These are phyloP conservation scores for Amiota minor DNA, from an alignment of 2,888 invertebrate genomes.

Conservation along the genomic window DNA sequence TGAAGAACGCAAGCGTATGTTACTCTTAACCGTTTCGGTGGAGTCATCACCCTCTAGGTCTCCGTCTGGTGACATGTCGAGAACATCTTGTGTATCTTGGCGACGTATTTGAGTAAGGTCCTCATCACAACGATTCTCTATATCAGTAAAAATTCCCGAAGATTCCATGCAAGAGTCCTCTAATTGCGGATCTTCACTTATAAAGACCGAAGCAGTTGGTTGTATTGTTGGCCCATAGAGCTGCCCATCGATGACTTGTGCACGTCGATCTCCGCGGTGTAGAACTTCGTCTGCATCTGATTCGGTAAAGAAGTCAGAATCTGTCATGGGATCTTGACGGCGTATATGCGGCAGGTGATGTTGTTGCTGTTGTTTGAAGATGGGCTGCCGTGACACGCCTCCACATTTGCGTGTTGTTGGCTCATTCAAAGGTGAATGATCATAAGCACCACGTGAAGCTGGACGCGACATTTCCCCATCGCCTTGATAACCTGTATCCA, in stretches of 20 bases:
- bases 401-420: slow-evolving; percentile 67
- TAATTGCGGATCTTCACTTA: slow-evolving; percentile 75
- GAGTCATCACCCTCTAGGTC: slow-evolving; percentile 63
- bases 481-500: slow-evolving; percentile 95
- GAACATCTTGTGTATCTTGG: slow-evolving; percentile 55
- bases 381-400: slow-evolving; percentile 73
- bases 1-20: slow-evolving; percentile 46
- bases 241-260: slow-evolving; percentile 91
- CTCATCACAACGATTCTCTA: slow-evolving; percentile 83
- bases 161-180: slow-evolving; percentile 91
- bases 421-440: slow-evolving; percentile 80
- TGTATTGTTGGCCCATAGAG: slow-evolving; percentile 81
- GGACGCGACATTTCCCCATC: slow-evolving; percentile 92
- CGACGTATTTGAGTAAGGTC: slow-evolving; percentile 73
- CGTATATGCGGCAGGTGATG: slow-evolving; percentile 77
- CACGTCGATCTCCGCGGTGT: slow-evolving; percentile 83
- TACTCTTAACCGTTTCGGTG: slow-evolving; percentile 75
- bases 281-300: slow-evolving; percentile 86
- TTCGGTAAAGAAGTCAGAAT: slow-evolving; percentile 92
- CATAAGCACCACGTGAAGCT: slow-evolving; percentile 84
- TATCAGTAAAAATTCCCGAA: slow-evolving; percentile 90
- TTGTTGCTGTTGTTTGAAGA: slow-evolving; percentile 67
- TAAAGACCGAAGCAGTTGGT: slow-evolving; percentile 74
- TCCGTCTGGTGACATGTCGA: slow-evolving; percentile 79
- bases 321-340: slow-evolving; percentile 89